Evolutionary conservation across 2,113 vertebrate genomes (phyloP).

Genomic region (Numida meleagris): DNA sequence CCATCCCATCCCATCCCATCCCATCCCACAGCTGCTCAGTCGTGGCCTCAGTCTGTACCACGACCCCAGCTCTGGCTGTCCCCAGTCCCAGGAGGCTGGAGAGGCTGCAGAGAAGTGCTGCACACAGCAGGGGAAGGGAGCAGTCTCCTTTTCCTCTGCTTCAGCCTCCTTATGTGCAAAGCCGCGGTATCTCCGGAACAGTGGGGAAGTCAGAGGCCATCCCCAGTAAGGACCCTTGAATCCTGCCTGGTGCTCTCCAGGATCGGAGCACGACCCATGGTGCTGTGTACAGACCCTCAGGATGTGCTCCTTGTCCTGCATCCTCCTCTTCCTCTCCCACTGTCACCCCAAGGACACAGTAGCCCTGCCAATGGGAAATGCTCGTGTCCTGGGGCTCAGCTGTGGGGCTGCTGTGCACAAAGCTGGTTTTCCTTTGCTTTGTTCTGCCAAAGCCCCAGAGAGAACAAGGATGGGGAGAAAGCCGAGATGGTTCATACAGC

Average conservation of each 20-base stretch:
- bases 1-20: not conserved
- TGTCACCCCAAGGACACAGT: not conserved
- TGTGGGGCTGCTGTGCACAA: not conserved
- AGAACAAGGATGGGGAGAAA: not conserved
- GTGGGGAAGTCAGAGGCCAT: not conserved
- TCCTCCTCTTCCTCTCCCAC: not conserved
- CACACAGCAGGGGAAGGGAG: not conserved
- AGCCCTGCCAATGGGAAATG: fast-evolving
- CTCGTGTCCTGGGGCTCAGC: not conserved
- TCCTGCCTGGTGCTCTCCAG: not conserved
- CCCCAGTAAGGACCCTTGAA: not conserved
- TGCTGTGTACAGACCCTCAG: too few species aligned
- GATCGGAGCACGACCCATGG: fast-evolving
- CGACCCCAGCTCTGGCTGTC: not conserved
- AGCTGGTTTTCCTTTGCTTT: not conserved
- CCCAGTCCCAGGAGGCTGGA: not conserved
- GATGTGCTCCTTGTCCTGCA: not conserved
- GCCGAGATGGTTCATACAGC: not conserved
- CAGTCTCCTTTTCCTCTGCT: not conserved
- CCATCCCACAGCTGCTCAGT: not conserved
- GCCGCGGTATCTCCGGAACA: not conserved
- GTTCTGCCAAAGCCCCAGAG: fast-evolving
- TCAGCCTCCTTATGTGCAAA: not conserved
- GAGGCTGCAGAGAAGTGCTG: not conserved
- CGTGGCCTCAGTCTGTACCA: not conserved